Evolutionary conservation across 2,888 invertebrate species (phyloP).

Genomic region (Tipula vernalis): DNA sequence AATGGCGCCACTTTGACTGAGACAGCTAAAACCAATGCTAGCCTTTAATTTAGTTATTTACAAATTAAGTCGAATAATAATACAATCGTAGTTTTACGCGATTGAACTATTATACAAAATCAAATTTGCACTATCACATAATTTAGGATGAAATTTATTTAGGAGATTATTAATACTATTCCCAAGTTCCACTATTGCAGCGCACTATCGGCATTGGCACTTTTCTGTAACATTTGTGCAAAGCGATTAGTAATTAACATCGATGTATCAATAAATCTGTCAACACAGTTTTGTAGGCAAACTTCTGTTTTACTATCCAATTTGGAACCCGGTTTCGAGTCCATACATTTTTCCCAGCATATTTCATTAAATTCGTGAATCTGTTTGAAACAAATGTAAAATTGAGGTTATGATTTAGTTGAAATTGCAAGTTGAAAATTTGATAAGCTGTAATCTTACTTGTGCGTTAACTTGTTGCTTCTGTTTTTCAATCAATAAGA

Average conservation of each 20-base stretch:
- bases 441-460: constrained; percentile 38
- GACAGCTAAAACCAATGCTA: too few relatives aligned
- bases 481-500: constrained; percentile 72
- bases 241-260: constrained; percentile 79
- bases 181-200: background rate
- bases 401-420: constrained; percentile 17
- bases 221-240: constrained; percentile 74
- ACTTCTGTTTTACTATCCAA: constrained; percentile 80
- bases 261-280: constrained; percentile 87
- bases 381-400: constrained; percentile 37
- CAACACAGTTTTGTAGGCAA: constrained; percentile 85
- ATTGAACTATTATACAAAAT: background rate
- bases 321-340: constrained; percentile 69
- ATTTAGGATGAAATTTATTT: background rate
- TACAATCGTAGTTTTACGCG: background rate
- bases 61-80: background rate
- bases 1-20: too few relatives aligned
- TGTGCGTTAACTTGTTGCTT: constrained; percentile 83
- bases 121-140: background rate
- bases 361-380: constrained; percentile 87
- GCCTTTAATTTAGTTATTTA: background rate
- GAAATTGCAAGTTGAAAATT: background rate
- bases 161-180: background rate
- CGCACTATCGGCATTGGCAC: constrained; percentile 19
- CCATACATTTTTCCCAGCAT: constrained; percentile 94